Evolutionary conservation across 2,113 vertebrate species (phyloP).

Genomic region (Podiceps cristatus): DNA sequence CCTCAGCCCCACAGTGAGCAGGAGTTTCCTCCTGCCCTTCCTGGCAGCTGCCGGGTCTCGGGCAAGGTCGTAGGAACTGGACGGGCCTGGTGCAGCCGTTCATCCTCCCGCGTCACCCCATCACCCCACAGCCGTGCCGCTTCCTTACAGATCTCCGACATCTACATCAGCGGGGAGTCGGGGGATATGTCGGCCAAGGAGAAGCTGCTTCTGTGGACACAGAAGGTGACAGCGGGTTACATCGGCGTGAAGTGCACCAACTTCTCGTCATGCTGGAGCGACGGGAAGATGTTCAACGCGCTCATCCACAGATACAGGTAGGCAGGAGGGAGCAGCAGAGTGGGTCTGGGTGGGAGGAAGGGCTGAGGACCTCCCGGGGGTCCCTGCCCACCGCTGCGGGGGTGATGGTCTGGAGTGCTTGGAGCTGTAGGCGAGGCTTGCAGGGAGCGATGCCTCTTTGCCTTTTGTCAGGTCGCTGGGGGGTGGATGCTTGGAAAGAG

Average conservation of each 20-base stretch:
- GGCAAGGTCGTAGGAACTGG: rapidly evolving
- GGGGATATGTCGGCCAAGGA: slow-evolving; percentile 98
- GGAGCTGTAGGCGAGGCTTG: not conserved
- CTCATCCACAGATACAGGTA: slow-evolving; percentile 97
- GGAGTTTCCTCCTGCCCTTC: not conserved
- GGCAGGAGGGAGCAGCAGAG: not conserved
- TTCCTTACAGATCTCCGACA: slow-evolving; percentile 92
- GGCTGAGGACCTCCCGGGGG: not conserved
- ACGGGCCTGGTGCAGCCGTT: not conserved
- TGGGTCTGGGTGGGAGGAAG: not conserved
- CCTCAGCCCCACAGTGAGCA: rapidly evolving
- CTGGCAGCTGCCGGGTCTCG: not conserved
- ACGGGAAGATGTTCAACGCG: slow-evolving; percentile 98
- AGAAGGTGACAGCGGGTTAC: slow-evolving; percentile 93
- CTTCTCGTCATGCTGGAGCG: slow-evolving; percentile 95
- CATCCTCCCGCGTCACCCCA: not conserved
- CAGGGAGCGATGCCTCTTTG: not conserved
- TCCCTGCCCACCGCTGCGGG: rapidly evolving
- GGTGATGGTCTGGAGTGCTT: not conserved
- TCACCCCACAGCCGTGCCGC: not conserved
- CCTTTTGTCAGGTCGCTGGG: not conserved
- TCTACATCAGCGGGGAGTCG: slow-evolving; percentile 95
- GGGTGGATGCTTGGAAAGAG: not conserved
- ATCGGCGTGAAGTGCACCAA: slow-evolving; percentile 93
- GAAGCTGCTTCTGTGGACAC: slow-evolving; percentile 95